Base-by-base conservation (phyloP, 1,140 invertebrate species). In the Varroa destructor region DNA sequence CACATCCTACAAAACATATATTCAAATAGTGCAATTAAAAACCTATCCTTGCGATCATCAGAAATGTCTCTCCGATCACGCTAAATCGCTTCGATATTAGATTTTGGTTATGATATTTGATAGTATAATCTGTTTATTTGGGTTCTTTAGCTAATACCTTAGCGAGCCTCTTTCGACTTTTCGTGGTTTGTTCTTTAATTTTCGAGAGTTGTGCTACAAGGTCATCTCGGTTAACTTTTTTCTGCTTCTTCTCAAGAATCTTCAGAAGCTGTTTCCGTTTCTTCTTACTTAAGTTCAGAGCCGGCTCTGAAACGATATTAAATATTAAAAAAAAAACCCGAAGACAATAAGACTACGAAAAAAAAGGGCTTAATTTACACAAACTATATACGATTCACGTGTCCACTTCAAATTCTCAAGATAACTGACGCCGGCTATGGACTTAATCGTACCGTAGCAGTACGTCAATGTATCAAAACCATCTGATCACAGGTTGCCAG, bases 241-340 rank as follows among this genome's bases (percentile, higher is more conserved):
- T 94, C 76, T 90, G 85, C 77, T 93, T 94, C 72, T 84, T 85
- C 71, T 92, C 88, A 1, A 94, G 84, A 80, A 96, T 85, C 80
- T 91, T 88, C 77, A 94, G 86, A 46, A 95, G 80, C 75, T 84
- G 81, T 79, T 93, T 95, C 71, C 89, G 83, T 75, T 92, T 88
- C 76, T 90, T 93, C 75, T 91, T 93, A 0, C 61, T 67, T 12
- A 67, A 12, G 10, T 67, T 40, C 4, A 46, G 5, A 1, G 61
- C 3, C 61, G 40, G 14, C 46, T 67, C 46, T 37, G 46, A 3
- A 51, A 51, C 8, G 46, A 51, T 8, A 51, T 51, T 3, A 51
- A 43, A 12, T 5, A 42, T 42, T 5, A 12, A 58, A 12, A 12
- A 58, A 37, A 5, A 58, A 5, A 36, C 3, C 12, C 12, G 12